Evolutionary conservation across 2,888 invertebrate species (phyloP), one percentile per base, ranked within the genome.

Genomic region (Mechanitis mazaeus): DNA sequence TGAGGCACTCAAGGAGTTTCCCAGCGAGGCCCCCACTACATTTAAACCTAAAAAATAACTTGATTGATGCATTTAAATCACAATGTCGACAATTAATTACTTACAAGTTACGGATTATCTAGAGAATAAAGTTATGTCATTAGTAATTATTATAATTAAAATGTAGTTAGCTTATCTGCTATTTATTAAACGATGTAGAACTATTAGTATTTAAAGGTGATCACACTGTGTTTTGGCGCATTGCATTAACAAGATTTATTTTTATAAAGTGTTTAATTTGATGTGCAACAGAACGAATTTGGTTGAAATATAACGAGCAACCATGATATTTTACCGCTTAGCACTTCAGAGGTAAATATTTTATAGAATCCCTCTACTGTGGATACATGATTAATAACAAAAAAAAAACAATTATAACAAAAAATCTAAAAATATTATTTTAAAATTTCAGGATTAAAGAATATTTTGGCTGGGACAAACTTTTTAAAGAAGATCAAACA

Each of bases 271-370:
- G 12, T 28, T 42, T 11, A 42, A 50, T 50, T 50, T 50, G 50
- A 9, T n/a, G 50, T 50, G 6, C 50, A 31, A 50, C 50, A 50
- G 9, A 50, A 7, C 3, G 50, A 31, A 9, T 9, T 3, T 31
- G 2, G 47, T 50, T 31, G 28, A 9, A 6, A 31, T 31, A 50
- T 31, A 11, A 31, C 9, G 28, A 20, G 54, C 11, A 45, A 35
- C 1, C 11, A 62, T 62, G 62, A 59, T 62, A 45, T 11, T 59
- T 9, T 45, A 62, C 55, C 55, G 62, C 12, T 35, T 62, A 56
- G 53, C 55, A 20, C 53, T 58, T 55, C 62, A 56, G 55, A 62
- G 55, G 62, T 62, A 58, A 55, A 45, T 55, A 7, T 55, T 50
- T 58, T 35, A 1, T 20, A 1, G 3, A 3, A 47, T 3, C 3